Evolutionary conservation across 2,888 invertebrate genomes (phyloP), one percentile per base, ranked within the genome.

Genomic region (Apodemia mormo): DNA sequence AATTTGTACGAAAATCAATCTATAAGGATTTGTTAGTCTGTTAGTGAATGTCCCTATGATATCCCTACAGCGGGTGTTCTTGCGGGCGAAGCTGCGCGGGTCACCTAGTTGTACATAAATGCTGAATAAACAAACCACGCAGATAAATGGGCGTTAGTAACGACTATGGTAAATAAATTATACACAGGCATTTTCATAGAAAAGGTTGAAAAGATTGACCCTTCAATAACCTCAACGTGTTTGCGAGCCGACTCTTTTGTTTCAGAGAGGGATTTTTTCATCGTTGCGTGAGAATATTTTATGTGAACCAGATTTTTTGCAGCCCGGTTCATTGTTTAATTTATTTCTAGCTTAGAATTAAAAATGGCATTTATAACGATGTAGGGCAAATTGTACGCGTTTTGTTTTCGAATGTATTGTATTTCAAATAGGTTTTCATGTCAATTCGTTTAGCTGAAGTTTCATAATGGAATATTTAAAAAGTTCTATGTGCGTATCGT

Each of bases 261-360:
- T 37, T 37, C 64, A 2, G 61, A 12, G 64, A n/a, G 54, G 54
- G 8, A n/a, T 33, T 64, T 64, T 64, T 64, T 64, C 33, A 64
- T 37, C 64, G 33, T 7, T 33, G 64, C 64, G 64, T 64, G 64
- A 54, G 54, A 64, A 64, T 64, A 64, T 64, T 64, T 64, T 14
- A 64, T 37, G 33, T 64, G 64, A 37, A 33, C 64, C 64, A 64
- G 64, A 64, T 64, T 58, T 52, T 64, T 64, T 64, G 64, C 64
- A 64, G n/a, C 14, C 33, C n/a, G n/a, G 64, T 14, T 64, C 37
- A 64, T 64, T 64, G 64, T 64, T 64, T 64, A 33, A 64, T 64
- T 64, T 64, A 64, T 64, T 64, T 37, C 33, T 37, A 64, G 64
- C 64, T 64, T 64, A 64, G 64, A 33, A 64, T 64, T 37, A 64